Conservation (phyloP, 2,888 invertebrate species). For the Endomychus coccineus region DNA sequence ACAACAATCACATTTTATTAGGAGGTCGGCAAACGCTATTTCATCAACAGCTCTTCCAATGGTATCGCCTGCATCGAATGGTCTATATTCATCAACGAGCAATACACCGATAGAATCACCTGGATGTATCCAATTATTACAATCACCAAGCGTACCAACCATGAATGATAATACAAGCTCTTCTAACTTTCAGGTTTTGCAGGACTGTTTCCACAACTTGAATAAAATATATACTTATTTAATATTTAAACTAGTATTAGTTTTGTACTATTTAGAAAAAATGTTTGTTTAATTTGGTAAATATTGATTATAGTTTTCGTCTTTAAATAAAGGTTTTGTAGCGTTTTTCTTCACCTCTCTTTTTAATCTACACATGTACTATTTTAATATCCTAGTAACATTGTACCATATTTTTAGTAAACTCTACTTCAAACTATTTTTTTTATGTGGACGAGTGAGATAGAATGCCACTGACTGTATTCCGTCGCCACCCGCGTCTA, state of each 20-base stretch:
- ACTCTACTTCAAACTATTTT: background rate
- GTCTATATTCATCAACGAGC: slow-evolving; percentile 1
- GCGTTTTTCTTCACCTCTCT: background rate
- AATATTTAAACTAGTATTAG: too few species aligned
- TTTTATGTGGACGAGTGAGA: too few species aligned
- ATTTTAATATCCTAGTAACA: too few species aligned
- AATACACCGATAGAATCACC: slow-evolving; percentile 1
- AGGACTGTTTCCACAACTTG: slow-evolving; percentile 1
- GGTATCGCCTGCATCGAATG: slow-evolving; percentile 1
- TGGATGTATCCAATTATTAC: background rate
- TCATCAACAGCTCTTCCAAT: slow-evolving; percentile 3
- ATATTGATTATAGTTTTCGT: too few species aligned
- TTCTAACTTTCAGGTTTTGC: background rate
- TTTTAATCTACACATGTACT: background rate
- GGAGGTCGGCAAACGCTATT: background rate
- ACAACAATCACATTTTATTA: slow-evolving; percentile 1
- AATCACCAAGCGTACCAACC: background rate
- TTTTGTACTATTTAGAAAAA: background rate
- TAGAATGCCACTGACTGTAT: too few species aligned
- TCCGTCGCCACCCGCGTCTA: too few species aligned
- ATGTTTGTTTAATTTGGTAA: too few species aligned
- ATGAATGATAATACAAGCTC: slow-evolving; percentile 1
- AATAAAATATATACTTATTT: background rate
- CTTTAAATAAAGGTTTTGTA: too few species aligned
- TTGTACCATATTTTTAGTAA: background rate